Evolutionary conservation across 2,797 vertebrate species (phyloP), one percentile per base, ranked within the genome.

Genomic region (Sebastes goodei): DNA sequence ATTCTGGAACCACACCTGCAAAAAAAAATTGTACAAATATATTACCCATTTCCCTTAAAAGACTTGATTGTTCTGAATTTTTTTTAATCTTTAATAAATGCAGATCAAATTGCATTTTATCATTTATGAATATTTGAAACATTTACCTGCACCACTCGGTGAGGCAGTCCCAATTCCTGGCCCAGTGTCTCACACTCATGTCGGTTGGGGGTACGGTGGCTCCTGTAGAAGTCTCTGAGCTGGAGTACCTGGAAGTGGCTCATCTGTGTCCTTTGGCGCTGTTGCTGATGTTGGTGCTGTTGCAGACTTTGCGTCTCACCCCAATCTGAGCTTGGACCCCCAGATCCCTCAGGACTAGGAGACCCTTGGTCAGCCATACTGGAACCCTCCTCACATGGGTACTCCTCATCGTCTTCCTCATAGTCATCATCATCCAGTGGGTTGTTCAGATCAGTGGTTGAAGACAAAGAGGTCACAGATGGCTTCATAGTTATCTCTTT

Each of bases 241-340:
- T 99, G 96, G 86, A 99, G 98, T 23, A 99, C 95, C 93, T 99
- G 98, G 90, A 98, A 97, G 93, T 99, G 99, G 69, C 97, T 99
- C 97, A 99, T 99, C 86, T 99, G 99, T 85, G 99, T 99, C 93
- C 98, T 97, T 94, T 99, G 98, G 83, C 99, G 97, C 91, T 96
- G 94, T 76, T 95, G 94, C 61, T 94, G 94, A 81, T 94, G 94
- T 66, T 93, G 89, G 23, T 93, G 91, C 33, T 90, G 93, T 77
- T 92, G 93, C 94, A 98, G 96, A 85, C 96, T 96, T 1, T 96
- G 96, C 71, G 96, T 96, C 77, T 99, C 98, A 84, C 95, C 96
- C 20, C 95, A 96, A 46, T 99, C 98, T 32, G 96, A 95, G 80
- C 95, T 96, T 88, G 96, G 98, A 88, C 96, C 95, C 17, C 96